Evolutionary conservation across 2,888 invertebrate species (phyloP).

Genomic region (Pterobdella sp.): DNA sequence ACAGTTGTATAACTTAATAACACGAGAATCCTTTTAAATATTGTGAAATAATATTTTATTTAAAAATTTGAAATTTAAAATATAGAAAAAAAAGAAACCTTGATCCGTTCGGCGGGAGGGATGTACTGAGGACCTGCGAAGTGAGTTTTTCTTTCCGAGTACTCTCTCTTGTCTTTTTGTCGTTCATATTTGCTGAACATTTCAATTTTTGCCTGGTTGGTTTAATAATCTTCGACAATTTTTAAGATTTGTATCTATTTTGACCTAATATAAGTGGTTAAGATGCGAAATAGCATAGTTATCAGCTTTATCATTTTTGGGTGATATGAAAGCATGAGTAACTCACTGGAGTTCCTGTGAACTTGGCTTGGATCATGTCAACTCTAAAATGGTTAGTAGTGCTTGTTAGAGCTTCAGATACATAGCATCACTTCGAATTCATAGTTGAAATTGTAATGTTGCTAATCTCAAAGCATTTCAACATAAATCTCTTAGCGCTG

Average conservation of each 20-base stretch:
- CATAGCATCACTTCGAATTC: not conserved
- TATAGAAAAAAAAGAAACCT: not conserved
- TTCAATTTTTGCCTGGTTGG: constrained; percentile 44
- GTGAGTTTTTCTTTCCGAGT: constrained; percentile 44
- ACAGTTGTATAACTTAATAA: too few relatives aligned
- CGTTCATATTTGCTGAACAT: constrained; percentile 51
- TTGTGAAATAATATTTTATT: too few relatives aligned
- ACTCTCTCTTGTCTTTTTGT: constrained; percentile 48
- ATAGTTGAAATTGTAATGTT: constrained; percentile 6
- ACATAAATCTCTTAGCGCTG: too few relatives aligned
- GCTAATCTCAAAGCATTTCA: not conserved
- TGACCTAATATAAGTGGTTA: too few relatives aligned
- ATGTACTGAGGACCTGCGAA: constrained; percentile 39
- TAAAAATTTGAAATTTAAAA: not conserved
- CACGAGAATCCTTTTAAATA: too few relatives aligned
- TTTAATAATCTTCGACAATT: too few relatives aligned
- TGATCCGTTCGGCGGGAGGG: constrained; percentile 34
- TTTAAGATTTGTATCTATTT: too few relatives aligned
- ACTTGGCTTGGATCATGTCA: constrained; percentile 48
- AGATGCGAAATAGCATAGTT: too few relatives aligned
- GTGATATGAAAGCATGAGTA: too few relatives aligned
- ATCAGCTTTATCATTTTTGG: too few relatives aligned
- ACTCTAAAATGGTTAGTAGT: constrained; percentile 20
- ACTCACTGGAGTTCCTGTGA: constrained; percentile 49
- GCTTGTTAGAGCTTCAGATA: not conserved